Base-by-base conservation (phyloP, 2,888 invertebrate species). In the Lordiphosa fenestrarum region DNA sequence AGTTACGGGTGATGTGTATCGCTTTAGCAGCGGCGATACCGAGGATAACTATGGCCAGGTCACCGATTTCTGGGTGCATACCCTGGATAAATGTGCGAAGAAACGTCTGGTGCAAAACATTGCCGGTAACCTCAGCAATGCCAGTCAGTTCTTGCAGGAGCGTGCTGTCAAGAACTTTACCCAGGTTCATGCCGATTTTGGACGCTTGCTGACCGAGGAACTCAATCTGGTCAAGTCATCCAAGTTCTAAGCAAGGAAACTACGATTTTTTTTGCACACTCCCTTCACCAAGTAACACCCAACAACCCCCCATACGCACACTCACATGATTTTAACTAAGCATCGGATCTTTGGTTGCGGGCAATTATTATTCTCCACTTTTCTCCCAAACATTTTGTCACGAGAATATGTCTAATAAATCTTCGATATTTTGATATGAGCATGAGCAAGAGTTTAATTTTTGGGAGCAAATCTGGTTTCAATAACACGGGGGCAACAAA, bases 11-110 rank as follows among this genome's bases (percentile, higher is more conserved):
- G 96, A 97, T 86, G 94, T 96, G 10, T 92, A 92, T 73, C 93
- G 96, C 59, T 95, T 94, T 87, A 94, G 96, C 84, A 93, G 93
- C 56, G 93, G 93, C 2, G 94, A 95, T 86, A 90, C 91, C 0
- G 97, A 98, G 73, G 98, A 98, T 87, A 97, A 99, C 90, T 98
- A 93, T 90, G 91, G 93, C 1, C 99, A 99, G 90, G 94, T 94
- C 0, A 92, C 93, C 23, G 86, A 90, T 1, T 96, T 98, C 90
- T 99, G 95, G 92, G 92, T 91, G 75, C 92, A 94, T 83, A 95
- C 96, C 5, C 92, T 98, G 75, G 93, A 93, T 69, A 92, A 92
- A 9, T 94, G 91, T 0, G 95, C 93, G 56, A 93, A 93, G 73
- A 91, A 92, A 54, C 92, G 97, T 42, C 88, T 95, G 56, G 93